phyloP scores from a whole-genome alignment of 2,113 vertebrate species.

The Aplodontia rufa region DNA sequence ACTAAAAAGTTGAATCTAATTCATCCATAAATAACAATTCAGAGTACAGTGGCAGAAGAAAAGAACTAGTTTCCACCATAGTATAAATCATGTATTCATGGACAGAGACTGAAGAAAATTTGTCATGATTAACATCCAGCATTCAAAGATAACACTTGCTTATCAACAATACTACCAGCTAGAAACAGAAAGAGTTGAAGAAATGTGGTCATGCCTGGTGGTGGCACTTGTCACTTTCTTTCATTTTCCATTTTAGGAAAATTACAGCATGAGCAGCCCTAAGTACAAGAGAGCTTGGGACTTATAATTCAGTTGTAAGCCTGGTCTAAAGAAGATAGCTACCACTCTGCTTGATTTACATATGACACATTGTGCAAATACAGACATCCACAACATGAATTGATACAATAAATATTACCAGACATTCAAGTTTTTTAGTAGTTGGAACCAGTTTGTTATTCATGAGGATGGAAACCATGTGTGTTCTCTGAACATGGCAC shows the following conservation, averaged over 20 bases:
- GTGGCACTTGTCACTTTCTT: no score
- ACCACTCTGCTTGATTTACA: not conserved
- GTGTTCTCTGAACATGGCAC: not conserved
- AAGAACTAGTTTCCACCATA: no score
- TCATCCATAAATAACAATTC: not conserved
- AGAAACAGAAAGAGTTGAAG: not conserved
- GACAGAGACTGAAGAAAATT: not conserved
- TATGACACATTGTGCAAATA: not conserved
- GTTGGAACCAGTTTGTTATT: not conserved
- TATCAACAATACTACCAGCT: not conserved
- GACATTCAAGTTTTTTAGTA: not conserved
- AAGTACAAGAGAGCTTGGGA: not conserved
- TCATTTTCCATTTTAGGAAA: not conserved
- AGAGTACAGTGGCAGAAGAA: no score
- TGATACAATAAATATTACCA: not conserved
- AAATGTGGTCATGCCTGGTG: no score
- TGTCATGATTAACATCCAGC: not conserved
- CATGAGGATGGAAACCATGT: not conserved
- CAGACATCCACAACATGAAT: not conserved
- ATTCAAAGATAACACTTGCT: not conserved
- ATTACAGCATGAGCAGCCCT: not conserved
- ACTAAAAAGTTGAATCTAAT: not conserved
- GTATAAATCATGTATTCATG: not conserved
- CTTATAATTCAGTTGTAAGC: not conserved
- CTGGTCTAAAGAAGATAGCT: not conserved